These are phyloP conservation scores for Euthynnus affinis DNA, from an alignment of 2,797 vertebrate genomes.

Conservation along the genomic window DNA sequence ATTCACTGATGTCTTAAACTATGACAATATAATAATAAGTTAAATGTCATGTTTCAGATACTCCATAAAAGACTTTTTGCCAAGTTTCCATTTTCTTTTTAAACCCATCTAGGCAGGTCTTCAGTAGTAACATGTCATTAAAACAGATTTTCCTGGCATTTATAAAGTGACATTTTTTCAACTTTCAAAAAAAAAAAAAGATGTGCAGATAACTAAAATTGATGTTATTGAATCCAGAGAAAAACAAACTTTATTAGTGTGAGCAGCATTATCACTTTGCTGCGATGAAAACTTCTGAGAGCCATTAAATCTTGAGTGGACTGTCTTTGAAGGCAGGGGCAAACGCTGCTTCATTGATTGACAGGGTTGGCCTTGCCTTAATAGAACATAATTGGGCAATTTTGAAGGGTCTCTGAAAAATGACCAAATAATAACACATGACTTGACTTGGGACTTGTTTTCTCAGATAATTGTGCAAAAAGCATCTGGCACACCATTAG, in stretches of 20 bases:
- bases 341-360: slow-evolving; percentile 90
- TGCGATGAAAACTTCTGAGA: slow-evolving; percentile 79
- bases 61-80: neutral
- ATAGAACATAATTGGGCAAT: slow-evolving; percentile 98
- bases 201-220: slow-evolving; percentile 13
- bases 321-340: slow-evolving; percentile 88
- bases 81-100: slow-evolving; percentile 11
- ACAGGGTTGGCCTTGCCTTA: slow-evolving; percentile 97
- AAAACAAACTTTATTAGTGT: slow-evolving; percentile 78
- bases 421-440: slow-evolving; percentile 90
- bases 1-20: too few relatives aligned
- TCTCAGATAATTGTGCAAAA: slow-evolving; percentile 88
- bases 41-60: neutral
- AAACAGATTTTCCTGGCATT: slow-evolving; percentile 30
- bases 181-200: slow-evolving; percentile 3
- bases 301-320: slow-evolving; percentile 81
- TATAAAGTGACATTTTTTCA: slow-evolving; percentile 1
- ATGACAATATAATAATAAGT: neutral
- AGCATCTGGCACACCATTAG: slow-evolving; percentile 88
- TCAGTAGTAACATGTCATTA: slow-evolving; percentile 20
- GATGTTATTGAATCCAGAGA: slow-evolving; percentile 31
- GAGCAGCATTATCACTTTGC: slow-evolving; percentile 79
- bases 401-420: slow-evolving; percentile 89
- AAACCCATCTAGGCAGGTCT: neutral
- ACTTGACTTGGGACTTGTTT: slow-evolving; percentile 88